Percentiles rank a stretch among this genome's conserved stretches.
Evolutionary conservation across 2,113 vertebrate genomes (phyloP).

Genomic region (Malurus alboscapulatus): DNA sequence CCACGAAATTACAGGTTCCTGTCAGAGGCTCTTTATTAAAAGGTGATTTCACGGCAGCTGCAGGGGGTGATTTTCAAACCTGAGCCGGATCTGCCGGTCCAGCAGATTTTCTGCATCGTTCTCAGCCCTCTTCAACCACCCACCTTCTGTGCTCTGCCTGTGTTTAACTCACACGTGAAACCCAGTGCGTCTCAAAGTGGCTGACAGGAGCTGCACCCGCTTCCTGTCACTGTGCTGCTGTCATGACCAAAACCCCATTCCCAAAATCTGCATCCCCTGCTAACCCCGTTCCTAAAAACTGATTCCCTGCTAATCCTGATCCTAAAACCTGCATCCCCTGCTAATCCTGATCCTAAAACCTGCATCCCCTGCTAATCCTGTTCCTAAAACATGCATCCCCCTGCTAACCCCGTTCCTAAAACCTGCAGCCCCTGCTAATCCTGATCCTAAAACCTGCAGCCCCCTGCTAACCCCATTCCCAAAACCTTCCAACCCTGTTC

Average conservation of each 20-base stretch:
- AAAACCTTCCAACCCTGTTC: no score
- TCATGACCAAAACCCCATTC: accelerated
- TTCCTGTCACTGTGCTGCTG: not conserved
- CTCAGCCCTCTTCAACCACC: not conserved
- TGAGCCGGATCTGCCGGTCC: slow-evolving; percentile 31
- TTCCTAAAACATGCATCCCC: no score
- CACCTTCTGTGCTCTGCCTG: not conserved
- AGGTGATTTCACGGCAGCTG: not conserved
- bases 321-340: no score
- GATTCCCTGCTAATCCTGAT: no score
- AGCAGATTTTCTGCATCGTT: not conserved
- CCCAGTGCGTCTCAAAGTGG: not conserved
- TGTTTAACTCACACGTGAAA: not conserved
- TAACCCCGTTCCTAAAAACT: no score
- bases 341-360: no score
- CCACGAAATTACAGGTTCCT: not conserved
- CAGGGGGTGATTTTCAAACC: not conserved
- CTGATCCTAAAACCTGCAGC: no score
- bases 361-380: no score
- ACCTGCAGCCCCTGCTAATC: no score
- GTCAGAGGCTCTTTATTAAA: not conserved
- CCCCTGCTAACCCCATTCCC: no score
- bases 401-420: no score
- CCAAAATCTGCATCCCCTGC: not conserved
- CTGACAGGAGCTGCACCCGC: not conserved